Conservation (phyloP, 2,797 vertebrate species). For the Ciconia nigra region DNA sequence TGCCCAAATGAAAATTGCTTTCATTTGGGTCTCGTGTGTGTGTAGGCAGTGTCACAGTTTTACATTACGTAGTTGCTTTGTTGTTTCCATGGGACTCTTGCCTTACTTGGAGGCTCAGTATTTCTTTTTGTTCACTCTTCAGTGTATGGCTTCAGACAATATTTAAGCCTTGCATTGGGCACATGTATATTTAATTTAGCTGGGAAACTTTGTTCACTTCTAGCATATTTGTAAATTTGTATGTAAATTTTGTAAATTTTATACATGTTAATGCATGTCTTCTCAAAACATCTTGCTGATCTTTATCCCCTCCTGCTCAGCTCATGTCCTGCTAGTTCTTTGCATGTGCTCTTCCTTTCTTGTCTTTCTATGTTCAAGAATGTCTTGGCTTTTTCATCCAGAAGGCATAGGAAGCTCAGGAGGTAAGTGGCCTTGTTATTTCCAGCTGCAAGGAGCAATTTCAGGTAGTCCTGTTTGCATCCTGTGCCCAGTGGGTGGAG, state of each 20-base stretch:
- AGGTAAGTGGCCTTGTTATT: not conserved
- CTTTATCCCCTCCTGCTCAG: not conserved
- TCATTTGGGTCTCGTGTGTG: not conserved
- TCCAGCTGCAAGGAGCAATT: not conserved
- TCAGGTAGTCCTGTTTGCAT: not conserved
- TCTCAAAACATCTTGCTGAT: not conserved
- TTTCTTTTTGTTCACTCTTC: not conserved
- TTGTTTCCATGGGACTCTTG: not conserved
- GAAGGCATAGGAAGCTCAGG: not conserved
- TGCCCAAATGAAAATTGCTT: not conserved
- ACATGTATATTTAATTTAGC: not conserved
- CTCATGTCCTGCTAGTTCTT: not conserved
- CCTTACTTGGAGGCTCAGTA: not conserved
- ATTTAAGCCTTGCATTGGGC: not conserved
- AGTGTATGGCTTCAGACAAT: not conserved
- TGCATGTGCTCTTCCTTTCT: not conserved
- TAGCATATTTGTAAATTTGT: not conserved
- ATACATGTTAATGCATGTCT: not conserved
- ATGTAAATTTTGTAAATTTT: not conserved
- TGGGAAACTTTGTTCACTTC: not conserved
- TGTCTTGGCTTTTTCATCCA: not conserved
- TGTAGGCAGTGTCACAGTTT: not conserved
- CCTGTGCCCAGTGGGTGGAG: not conserved
- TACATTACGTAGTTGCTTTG: not conserved
- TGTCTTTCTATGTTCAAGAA: not conserved